phyloP scores from a whole-genome alignment of 2,888 invertebrate species.

The Raillietiella orientalis region DNA sequence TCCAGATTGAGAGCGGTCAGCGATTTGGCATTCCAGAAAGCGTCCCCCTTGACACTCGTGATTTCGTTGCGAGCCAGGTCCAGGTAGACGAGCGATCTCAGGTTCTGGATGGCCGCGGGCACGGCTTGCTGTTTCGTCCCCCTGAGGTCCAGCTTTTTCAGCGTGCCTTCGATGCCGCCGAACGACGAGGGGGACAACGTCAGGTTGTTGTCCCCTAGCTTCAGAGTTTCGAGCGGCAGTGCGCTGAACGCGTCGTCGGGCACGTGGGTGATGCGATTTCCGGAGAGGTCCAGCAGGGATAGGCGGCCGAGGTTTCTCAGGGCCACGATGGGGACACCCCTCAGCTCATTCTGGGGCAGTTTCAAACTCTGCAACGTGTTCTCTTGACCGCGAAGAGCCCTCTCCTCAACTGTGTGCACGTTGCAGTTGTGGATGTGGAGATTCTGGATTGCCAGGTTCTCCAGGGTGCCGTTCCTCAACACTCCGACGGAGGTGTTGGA shows the following conservation, averaged over 20 bases:
- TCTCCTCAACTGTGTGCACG: conserved; percentile 9
- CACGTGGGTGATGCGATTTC: conserved; percentile 36
- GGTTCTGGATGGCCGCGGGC: conserved; percentile 39
- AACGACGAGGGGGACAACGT: conserved; percentile 33
- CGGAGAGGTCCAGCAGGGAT: conserved; percentile 47
- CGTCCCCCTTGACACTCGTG: conserved; percentile 15
- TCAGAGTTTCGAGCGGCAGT: conserved; percentile 18
- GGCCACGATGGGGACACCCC: conserved; percentile 38
- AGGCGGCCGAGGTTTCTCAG: conserved; percentile 30
- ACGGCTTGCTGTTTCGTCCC: conserved; percentile 45
- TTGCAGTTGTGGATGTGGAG: conserved; percentile 12
- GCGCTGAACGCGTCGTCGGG: conserved; percentile 40
- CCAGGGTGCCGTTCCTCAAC: conserved; percentile 25
- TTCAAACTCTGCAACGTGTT: conserved; percentile 42
- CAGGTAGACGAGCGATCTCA: conserved; percentile 47
- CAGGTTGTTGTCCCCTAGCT: conserved; percentile 57
- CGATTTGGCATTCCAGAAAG: conserved; percentile 30
- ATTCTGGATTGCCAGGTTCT: conserved; percentile 12
- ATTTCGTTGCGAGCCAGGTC: conserved; percentile 29
- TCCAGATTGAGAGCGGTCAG: conserved; percentile 61
- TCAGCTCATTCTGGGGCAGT: conserved; percentile 29
- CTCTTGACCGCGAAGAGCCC: conserved; percentile 31
- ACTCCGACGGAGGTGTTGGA: conserved; percentile 46
- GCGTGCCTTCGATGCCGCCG: conserved; percentile 36
- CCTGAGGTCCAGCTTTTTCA: conserved; percentile 66